Evolutionary conservation across 2,888 invertebrate species (phyloP).

Genomic region (Eupithecia abbreviata): DNA sequence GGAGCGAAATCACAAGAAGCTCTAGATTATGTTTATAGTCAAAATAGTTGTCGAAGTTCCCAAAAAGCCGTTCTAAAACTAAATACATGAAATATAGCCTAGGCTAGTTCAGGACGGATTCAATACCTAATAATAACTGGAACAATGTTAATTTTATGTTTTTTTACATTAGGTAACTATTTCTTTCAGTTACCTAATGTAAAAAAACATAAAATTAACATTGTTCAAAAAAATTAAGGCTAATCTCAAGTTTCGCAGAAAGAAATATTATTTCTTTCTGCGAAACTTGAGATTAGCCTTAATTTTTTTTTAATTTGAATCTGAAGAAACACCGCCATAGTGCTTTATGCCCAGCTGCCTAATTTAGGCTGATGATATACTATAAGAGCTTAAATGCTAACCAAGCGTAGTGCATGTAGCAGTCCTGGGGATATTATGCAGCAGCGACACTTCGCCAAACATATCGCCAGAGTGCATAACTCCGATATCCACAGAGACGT

Average conservation of each 20-base stretch:
- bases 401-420: constrained; percentile 84
- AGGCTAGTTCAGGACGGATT: no score
- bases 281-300: neutral
- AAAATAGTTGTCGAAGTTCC: neutral
- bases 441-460: constrained; percentile 87
- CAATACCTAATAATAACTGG: no score
- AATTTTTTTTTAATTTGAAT: neutral
- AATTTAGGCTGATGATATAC: neutral
- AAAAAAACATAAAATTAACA: no score
- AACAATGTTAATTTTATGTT: no score
- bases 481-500: constrained; percentile 77
- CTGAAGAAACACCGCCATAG: neutral
- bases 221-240: no score
- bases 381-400: constrained; percentile 52
- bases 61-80: neutral
- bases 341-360: neutral
- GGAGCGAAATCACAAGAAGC: neutral
- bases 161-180: no score
- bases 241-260: no score
- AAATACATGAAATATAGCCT: no score
- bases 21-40: neutral
- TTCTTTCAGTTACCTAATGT: no score
- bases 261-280: neutral
- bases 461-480: constrained; percentile 83
- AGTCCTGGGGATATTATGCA: constrained; percentile 85